phyloP scores from a whole-genome alignment of 1,140 invertebrate species.

The Aethina tumida region DNA sequence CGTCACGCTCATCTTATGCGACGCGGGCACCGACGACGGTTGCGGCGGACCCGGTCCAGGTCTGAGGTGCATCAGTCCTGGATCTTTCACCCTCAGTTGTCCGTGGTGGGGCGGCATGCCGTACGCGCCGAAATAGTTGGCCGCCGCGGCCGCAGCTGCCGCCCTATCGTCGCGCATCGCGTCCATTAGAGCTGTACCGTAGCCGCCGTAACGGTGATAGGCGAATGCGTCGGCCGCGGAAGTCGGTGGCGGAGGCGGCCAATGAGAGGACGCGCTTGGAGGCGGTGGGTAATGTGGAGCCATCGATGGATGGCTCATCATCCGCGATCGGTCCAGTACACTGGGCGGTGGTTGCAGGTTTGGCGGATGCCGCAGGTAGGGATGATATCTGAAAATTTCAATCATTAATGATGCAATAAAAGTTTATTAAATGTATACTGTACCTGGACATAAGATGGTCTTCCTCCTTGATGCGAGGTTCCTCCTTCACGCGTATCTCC shows the following conservation, averaged over 20 bases:
- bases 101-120: conserved; percentile 40
- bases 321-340: conserved; percentile 39
- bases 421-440: no score
- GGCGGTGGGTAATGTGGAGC: conserved; percentile 45
- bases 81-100: conserved; percentile 43
- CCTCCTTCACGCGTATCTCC: conserved; percentile 52
- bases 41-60: conserved; percentile 24
- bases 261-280: conserved; percentile 46
- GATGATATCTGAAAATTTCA: conserved; percentile 29
- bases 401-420: no score
- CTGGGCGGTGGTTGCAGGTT: conserved; percentile 40
- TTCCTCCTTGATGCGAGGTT: conserved; percentile 50
- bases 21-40: conserved; percentile 15
- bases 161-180: conserved; percentile 63
- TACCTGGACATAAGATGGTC: no score
- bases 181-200: conserved; percentile 62
- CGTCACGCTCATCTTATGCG: conserved; percentile 31
- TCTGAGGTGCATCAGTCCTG: conserved; percentile 43
- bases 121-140: conserved; percentile 60
- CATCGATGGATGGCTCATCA: conserved; percentile 38
- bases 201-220: conserved; percentile 58
- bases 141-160: no score
- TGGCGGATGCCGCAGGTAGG: conserved; percentile 39
- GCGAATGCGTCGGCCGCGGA: conserved; percentile 34
- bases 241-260: conserved; percentile 47